Evolutionary conservation across 37 sponge, comb jelly and placozoan species (phyloP), one percentile per base, ranked within the genome.

Genomic region (Sycon ciliatum): DNA sequence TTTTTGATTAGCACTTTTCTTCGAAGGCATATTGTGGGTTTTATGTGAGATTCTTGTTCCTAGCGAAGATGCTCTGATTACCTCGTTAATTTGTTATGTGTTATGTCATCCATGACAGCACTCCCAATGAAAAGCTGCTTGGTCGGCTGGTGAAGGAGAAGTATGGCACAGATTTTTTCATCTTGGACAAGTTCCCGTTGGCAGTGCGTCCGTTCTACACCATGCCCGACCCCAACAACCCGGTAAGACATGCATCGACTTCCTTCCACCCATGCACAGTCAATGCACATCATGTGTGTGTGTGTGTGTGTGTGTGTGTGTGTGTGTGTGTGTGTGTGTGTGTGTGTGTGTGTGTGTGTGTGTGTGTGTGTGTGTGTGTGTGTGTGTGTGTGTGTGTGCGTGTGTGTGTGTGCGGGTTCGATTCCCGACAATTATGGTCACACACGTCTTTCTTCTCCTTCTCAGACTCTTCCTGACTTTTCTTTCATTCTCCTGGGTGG

Each of bases 111-210:
- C n/a, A n/a, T n/a, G n/a, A n/a, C 67, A 92, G 93, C 76, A 98
- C 99, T 65, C 90, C 89, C 7, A 89, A 89, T 71, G 99, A 98
- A 72, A 98, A 92, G 77, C 72, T 91, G 32, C 85, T 98, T 6
- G 99, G 99, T 62, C 79, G 72, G 38, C 77, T 98, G 22, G 99
- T 98, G 37, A 98, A 87, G 38, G 99, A 87, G 61, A 98, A 98
- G 93, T 98, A 98, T 80, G 99, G 82, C 69, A 98, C 99, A 18
- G 99, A 98, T 65, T 98, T 98, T 73, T 98, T 92, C 64, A 92
- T 98, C 11, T 80, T 98, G 81, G 99, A 98, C 77, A 92, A 92
- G 75, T 98, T 88, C 69, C 99, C 99, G 11, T 65, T 98, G 66
- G 93, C 87, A 20, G 89, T 98, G 55, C 55, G 99, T 1, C 99